Percentiles rank a stretch among this genome's conserved stretches.
Evolutionary conservation across 2,797 vertebrate species (phyloP).

Genomic region (Scarus forsteni): DNA sequence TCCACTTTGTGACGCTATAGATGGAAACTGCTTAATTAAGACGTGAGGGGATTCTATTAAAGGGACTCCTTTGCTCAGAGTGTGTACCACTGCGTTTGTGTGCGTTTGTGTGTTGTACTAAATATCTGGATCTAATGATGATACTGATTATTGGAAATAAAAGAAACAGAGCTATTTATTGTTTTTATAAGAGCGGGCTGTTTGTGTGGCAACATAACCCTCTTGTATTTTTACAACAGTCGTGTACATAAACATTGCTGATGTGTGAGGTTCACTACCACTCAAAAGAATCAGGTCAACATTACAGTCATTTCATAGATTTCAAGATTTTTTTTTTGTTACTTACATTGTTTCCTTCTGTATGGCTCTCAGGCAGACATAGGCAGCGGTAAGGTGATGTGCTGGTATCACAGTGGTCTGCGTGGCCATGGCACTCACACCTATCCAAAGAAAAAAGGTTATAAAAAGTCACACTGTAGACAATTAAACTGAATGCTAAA

Average conservation of each 20-base stretch:
- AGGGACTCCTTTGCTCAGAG: no score
- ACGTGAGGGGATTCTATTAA: no score
- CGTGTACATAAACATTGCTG: not conserved
- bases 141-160: constrained; percentile 12
- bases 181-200: not conserved
- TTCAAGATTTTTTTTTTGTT: not conserved
- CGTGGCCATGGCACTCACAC: constrained; percentile 93
- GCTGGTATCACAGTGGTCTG: constrained; percentile 85
- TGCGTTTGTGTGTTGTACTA: not conserved
- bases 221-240: not conserved
- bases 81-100: constrained; percentile 3
- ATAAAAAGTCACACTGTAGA: not conserved
- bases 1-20: no score
- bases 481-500: no score
- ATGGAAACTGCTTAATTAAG: no score
- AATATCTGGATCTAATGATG: constrained; percentile 20
- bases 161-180: not conserved
- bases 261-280: not conserved
- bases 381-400: constrained; percentile 86
- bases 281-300: not conserved
- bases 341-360: constrained; percentile 92
- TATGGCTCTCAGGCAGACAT: constrained; percentile 89
- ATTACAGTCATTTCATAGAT: not conserved
- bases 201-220: not conserved
- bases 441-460: constrained; percentile 71